A percentile compares a stretch with the other conserved stretches of the same genome.
Evolutionary conservation across 2,888 invertebrate genomes (phyloP).

Genomic region (Rhaphigaster nebulosa): DNA sequence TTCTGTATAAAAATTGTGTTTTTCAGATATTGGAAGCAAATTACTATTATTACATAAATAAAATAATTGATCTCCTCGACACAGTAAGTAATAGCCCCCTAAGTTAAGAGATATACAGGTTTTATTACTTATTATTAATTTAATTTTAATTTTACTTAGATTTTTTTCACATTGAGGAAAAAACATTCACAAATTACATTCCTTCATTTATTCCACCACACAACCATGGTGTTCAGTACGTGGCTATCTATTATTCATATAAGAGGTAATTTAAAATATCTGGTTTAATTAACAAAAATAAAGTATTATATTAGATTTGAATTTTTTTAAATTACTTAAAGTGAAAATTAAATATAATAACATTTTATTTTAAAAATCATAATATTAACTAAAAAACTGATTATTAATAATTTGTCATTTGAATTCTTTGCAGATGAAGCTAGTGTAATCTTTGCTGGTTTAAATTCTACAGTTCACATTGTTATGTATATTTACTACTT

Average conservation of each 20-base stretch:
- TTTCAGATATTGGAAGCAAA: conserved; percentile 61
- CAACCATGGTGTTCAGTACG: conserved; percentile 62
- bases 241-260: conserved; percentile 62
- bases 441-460: conserved; percentile 66
- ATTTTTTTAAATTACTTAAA: not conserved
- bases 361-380: not conserved
- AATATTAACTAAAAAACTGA: not conserved
- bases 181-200: conserved; percentile 62
- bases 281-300: not conserved
- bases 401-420: not conserved
- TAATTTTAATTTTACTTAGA: conserved; percentile 51
- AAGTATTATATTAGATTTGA: not conserved
- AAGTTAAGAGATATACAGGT: not conserved
- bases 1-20: too few relatives aligned
- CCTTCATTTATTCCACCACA: conserved; percentile 62
- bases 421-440: conserved; percentile 61
- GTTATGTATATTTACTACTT: conserved; percentile 94
- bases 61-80: conserved; percentile 61
- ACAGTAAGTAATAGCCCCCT: conserved; percentile 58
- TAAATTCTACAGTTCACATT: conserved; percentile 91
- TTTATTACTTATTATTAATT: not conserved
- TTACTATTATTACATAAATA: conserved; percentile 62
- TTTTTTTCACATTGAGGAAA: conserved; percentile 62
- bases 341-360: not conserved
- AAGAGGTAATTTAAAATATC: conserved; percentile 58